Percentiles rank a stretch among this genome's conserved stretches.
Evolutionary conservation across 2,797 vertebrate genomes (phyloP).

Genomic region (Takifugu ocellatus): DNA sequence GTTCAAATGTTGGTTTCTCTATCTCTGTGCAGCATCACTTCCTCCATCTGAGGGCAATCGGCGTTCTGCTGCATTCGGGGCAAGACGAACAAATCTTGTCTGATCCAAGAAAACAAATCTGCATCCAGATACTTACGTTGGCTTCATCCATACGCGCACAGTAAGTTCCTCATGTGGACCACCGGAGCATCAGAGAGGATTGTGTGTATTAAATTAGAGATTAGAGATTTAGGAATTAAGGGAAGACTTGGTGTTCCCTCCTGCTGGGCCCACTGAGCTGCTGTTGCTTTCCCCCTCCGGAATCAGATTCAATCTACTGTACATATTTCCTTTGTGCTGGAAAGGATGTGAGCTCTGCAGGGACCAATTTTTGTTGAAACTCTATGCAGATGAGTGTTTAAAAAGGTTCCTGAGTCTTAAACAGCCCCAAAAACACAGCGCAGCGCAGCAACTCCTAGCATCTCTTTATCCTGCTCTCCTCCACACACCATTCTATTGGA

Average conservation of each 20-base stretch:
- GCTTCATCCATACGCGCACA: slow-evolving; percentile 39
- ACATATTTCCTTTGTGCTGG: slow-evolving; percentile 24
- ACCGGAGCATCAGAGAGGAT: slow-evolving; percentile 44
- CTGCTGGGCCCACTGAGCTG: slow-evolving; percentile 22
- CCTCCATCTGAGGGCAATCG: not conserved
- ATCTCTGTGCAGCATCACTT: too few relatives aligned
- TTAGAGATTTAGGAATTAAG: slow-evolving; percentile 48
- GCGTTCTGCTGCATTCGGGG: slow-evolving; percentile 14
- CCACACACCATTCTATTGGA: slow-evolving; percentile 25
- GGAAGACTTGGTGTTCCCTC: slow-evolving; percentile 35
- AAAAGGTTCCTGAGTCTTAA: slow-evolving; percentile 45
- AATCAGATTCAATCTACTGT: slow-evolving; percentile 9
- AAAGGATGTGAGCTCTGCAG: slow-evolving; percentile 13
- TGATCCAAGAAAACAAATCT: slow-evolving; percentile 49
- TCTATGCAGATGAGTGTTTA: slow-evolving; percentile 35
- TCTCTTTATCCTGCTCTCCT: slow-evolving; percentile 40
- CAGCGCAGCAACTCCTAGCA: slow-evolving; percentile 8
- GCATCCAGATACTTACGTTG: slow-evolving; percentile 40
- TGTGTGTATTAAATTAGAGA: slow-evolving; percentile 54
- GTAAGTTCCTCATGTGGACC: slow-evolving; percentile 17
- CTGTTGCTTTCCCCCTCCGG: slow-evolving; percentile 12
- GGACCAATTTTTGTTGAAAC: slow-evolving; percentile 16
- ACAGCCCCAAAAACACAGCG: slow-evolving; percentile 2
- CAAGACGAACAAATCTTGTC: slow-evolving; percentile 49
- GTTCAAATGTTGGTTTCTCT: slow-evolving; percentile 9